A percentile compares a stretch with the other conserved stretches of the same genome.
phyloP scores from a whole-genome alignment of 2,888 invertebrate species.

The Baccha elongata region DNA sequence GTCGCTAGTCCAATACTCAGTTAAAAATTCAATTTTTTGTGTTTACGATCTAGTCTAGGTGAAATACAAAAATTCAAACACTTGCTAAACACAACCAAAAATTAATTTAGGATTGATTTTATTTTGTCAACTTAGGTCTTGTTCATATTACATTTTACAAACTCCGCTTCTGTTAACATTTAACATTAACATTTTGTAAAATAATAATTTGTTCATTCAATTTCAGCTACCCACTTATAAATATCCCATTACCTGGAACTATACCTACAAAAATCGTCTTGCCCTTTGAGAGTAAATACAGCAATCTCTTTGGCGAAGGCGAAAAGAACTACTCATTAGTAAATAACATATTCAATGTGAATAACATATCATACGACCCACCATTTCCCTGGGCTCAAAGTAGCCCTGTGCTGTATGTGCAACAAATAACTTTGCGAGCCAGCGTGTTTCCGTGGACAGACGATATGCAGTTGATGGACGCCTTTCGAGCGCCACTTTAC shows the following conservation, averaged over 20 bases:
- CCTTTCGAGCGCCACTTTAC: constrained; percentile 94
- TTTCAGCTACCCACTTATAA: constrained; percentile 91
- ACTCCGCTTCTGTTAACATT: no score
- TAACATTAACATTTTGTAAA: no score
- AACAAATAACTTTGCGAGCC: constrained; percentile 89
- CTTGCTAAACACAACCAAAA: no score
- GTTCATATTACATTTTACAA: no score
- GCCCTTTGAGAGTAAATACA: constrained; percentile 82
- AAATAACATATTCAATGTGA: constrained; percentile 76
- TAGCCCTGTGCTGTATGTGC: constrained; percentile 86
- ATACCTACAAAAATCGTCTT: constrained; percentile 89
- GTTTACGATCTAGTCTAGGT: no score
- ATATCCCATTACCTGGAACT: constrained; percentile 95
- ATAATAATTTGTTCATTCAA: no score
- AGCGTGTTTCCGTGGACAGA: constrained; percentile 94
- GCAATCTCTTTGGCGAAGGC: constrained; percentile 76
- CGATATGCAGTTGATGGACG: constrained; percentile 92
- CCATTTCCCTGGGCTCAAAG: constrained; percentile 86
- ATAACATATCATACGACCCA: constrained; percentile 78
- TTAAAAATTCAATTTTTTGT: no score
- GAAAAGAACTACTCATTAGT: constrained; percentile 76
- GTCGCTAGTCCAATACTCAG: no score
- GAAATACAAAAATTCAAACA: no score
- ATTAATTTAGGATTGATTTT: no score
- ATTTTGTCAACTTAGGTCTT: no score